phyloP scores from a whole-genome alignment of 2,797 vertebrate genomes.

The Danio albolineatus region DNA sequence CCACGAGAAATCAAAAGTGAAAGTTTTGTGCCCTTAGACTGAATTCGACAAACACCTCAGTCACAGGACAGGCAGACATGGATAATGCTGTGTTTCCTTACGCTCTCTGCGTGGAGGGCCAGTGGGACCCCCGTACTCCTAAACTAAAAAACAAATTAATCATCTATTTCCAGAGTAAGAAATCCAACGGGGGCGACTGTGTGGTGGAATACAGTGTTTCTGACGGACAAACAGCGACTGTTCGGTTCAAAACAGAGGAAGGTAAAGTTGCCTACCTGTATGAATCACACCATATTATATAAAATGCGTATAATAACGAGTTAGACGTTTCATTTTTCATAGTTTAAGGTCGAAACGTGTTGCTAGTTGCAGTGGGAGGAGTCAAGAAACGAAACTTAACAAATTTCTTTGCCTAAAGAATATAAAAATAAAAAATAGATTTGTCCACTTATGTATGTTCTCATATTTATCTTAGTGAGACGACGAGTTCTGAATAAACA shows the following conservation, averaged over 20 bases:
- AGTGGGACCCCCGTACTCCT: constrained; percentile 29
- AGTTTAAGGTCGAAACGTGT: neutral
- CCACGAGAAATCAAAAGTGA: constrained; percentile 76
- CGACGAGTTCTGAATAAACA: constrained; percentile 68
- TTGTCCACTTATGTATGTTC: neutral
- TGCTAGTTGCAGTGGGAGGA: neutral
- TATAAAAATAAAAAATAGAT: neutral
- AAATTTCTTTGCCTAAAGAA: neutral
- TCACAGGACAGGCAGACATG: neutral
- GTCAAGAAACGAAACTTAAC: neutral
- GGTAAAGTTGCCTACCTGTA: constrained; percentile 58
- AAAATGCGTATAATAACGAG: neutral
- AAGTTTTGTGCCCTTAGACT: constrained; percentile 49
- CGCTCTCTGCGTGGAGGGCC: constrained; percentile 68
- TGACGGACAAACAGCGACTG: constrained; percentile 47
- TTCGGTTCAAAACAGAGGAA: constrained; percentile 72
- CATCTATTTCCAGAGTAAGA: constrained; percentile 80
- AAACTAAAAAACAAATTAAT: constrained; percentile 72
- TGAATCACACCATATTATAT: neutral
- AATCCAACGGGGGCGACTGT: constrained; percentile 76
- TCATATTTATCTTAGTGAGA: constrained; percentile 64
- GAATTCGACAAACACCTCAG: rapidly evolving
- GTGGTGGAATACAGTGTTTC: constrained; percentile 59
- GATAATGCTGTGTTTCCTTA: constrained; percentile 55
- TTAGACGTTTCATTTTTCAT: neutral